Percentiles rank a stretch among this genome's conserved stretches.
phyloP scores from a whole-genome alignment of 1,140 invertebrate genomes.

The Saccostrea glomerata region DNA sequence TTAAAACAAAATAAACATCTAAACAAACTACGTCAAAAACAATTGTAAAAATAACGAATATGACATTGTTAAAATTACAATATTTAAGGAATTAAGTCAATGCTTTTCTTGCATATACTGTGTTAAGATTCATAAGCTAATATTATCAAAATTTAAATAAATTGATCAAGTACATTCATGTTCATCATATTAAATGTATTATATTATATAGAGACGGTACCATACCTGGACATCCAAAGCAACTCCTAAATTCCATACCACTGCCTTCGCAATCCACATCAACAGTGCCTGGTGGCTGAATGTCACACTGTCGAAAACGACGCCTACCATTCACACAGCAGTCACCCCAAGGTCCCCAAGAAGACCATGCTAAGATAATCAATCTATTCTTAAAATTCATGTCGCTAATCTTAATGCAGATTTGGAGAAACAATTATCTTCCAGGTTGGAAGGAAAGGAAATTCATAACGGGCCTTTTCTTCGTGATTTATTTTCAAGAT shows the following conservation, averaged over 20 bases:
- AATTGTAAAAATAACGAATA: not conserved
- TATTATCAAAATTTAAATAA: too few species aligned
- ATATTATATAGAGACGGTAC: too few species aligned
- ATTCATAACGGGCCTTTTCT: too few species aligned
- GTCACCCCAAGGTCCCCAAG: not conserved
- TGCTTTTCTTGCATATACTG: too few species aligned
- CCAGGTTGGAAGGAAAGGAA: not conserved
- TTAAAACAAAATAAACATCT: not conserved
- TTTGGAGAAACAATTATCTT: not conserved
- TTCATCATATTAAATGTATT: too few species aligned
- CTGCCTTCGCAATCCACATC: not conserved
- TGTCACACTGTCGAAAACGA: not conserved
- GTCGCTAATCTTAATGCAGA: not conserved
- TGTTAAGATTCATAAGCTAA: too few species aligned
- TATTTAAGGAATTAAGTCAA: too few species aligned
- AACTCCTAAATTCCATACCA: not conserved
- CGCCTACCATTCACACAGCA: not conserved
- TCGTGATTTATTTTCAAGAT: too few species aligned
- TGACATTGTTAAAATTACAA: too few species aligned
- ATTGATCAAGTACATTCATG: too few species aligned
- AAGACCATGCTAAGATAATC: not conserved
- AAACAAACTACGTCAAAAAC: not conserved
- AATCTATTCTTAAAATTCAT: not conserved
- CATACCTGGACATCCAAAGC: conserved; percentile 9
- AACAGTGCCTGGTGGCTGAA: not conserved